Percentiles rank a stretch among this genome's conserved stretches.
These are phyloP conservation scores for Caenorhabditis auriculariae DNA, from an alignment of 2,888 invertebrate species.

Conservation along the genomic window DNA sequence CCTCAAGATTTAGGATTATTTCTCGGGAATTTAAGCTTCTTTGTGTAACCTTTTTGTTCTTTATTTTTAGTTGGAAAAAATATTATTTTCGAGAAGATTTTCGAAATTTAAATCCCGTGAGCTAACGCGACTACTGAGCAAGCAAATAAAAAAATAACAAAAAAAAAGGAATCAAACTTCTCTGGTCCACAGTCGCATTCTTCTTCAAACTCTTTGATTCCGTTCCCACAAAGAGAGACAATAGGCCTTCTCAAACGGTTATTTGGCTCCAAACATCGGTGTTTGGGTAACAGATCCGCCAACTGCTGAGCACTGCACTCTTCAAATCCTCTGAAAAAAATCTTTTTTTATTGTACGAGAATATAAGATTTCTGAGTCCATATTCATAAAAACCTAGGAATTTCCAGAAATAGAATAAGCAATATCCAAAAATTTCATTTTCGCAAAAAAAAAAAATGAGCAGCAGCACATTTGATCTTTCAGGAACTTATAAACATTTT, in stretches of 20 bases:
- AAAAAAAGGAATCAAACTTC: constrained; percentile 10
- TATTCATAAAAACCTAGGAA: too few relatives aligned
- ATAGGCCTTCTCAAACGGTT: constrained; percentile 12
- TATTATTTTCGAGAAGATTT: background rate
- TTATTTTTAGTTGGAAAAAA: background rate
- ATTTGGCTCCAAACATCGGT: constrained; percentile 25
- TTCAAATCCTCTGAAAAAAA: constrained; percentile 37
- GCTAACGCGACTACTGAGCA: constrained; percentile 5
- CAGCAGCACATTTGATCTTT: too few relatives aligned
- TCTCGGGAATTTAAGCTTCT: background rate
- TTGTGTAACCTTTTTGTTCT: background rate
- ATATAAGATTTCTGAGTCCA: too few relatives aligned
- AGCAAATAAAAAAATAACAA: background rate
- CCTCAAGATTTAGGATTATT: constrained; percentile 12
- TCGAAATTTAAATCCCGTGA: too few relatives aligned
- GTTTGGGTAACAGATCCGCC: constrained; percentile 24
- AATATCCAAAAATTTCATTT: too few relatives aligned
- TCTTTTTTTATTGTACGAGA: background rate
- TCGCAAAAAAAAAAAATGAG: too few relatives aligned
- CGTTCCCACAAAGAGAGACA: constrained; percentile 41
- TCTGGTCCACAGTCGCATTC: constrained; percentile 46
- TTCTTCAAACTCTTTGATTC: constrained; percentile 36
- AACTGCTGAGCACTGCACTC: constrained; percentile 44
- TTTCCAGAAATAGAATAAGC: too few relatives aligned
- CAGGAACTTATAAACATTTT: too few relatives aligned